Evolutionary conservation across 2,888 invertebrate species (phyloP).

Genomic region (Carterocephalus palaemon): DNA sequence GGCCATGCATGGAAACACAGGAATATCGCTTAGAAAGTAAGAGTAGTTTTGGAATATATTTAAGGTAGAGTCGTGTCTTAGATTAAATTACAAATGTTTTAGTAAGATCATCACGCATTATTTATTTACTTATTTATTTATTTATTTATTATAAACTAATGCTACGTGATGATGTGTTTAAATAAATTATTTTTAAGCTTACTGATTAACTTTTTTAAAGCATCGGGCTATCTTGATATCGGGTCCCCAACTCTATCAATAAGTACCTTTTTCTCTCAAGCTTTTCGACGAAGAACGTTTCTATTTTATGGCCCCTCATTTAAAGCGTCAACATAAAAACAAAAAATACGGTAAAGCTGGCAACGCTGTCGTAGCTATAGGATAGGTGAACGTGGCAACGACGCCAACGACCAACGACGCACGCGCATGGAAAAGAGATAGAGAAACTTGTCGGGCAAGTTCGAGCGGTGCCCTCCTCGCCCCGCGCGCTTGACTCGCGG

Average conservation of each 20-base stretch:
- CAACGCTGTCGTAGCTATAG: conserved; percentile 55
- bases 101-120: no score
- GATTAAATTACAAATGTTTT: no score
- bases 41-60: no score
- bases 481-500: conserved; percentile 38
- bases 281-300: conserved; percentile 54
- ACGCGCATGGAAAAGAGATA: conserved; percentile 65
- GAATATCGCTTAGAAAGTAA: no score
- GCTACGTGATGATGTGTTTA: no score
- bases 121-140: no score
- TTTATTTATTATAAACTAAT: no score
- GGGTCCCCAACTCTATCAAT: conserved; percentile 38
- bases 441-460: conserved; percentile 65
- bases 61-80: no score
- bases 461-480: conserved; percentile 49
- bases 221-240: no score
- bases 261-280: conserved; percentile 34
- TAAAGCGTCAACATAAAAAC: conserved; percentile 71
- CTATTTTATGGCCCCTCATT: conserved; percentile 71
- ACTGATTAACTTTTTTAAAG: no score
- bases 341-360: conserved; percentile 64
- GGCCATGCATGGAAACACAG: no score
- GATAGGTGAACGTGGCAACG: conserved; percentile 64
- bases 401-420: conserved; percentile 71
- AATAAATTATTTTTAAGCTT: no score